Base-by-base conservation (phyloP, 1,140 invertebrate genomes). In the Proales similis region DNA sequence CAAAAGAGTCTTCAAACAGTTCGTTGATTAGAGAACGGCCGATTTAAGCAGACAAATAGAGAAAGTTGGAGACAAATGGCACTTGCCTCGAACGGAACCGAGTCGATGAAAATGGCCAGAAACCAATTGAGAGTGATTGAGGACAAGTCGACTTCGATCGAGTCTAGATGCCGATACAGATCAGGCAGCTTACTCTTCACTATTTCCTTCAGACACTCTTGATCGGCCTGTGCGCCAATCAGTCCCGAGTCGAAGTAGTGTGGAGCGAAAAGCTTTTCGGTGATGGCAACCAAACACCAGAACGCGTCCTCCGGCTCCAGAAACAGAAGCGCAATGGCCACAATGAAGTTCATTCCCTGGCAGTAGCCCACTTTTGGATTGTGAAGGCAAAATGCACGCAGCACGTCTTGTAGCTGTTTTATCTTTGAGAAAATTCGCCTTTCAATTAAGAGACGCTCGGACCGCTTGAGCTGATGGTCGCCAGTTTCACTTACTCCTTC, bases 111-210 rank as follows among this genome's bases (percentile, higher is more conserved):
- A 27, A 80, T 68, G 27, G 79, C 76, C 48, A 80, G 68, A 67
- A 80, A 80, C 79, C 79, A 80, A 70, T 80, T 80, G 27, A 80
- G 70, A 6, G 79, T 79, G 32, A 80, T 71, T 3, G 79, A 78
- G 22, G 78, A 75, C 17, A 80, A 66, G 65, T 80, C 79, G 32
- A 80, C 77, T 63, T 80, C 78, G 42, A 76, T 74, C 29, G 66
- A 67, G 47, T 76, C 72, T 43, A 79, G 66, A 68, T 80, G 79
- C 14, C 68, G 64, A 24, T 70, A 64, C 4, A 80, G 67, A 26
- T 65, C 65, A 12, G 79, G 79, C 33, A 78, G 67, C 63, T 77
- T 78, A 14, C 72, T 69, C 12, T 68, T 68, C 6, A 80, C 64
- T 3, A 80, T 64, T 47, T 79, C 77, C 61, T 77, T 77, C 2